Base-by-base conservation (phyloP, 2,888 invertebrate genomes). In the Oscheius onirici region DNA sequence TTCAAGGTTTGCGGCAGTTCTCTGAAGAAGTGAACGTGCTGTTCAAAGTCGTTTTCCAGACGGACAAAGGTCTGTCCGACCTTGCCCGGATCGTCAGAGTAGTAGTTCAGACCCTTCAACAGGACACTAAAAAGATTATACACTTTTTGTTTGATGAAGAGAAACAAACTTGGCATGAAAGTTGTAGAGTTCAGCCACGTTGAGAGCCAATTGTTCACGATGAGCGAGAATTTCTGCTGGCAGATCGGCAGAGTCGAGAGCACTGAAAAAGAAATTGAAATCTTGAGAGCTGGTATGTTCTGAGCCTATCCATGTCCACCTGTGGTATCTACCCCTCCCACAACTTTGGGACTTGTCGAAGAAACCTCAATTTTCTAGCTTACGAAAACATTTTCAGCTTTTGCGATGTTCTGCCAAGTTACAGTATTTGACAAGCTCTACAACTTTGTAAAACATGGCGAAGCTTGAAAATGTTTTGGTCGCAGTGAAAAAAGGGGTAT, bases 31-130 rank as follows among this genome's bases (percentile, higher is more conserved):
- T 92, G 92, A 58, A 94, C 94, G 89, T 95, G 95, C 87, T 94
- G 93, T 90, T 95, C 95, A 88, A 95, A 95, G 90, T 95, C 95
- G 65, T 95, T 91, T 90, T 95, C 95, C 54, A 87, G 77, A 20
- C 95, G 91, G 57, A 95, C 90, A 87, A 95, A 93, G 22, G 95
- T 94, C 87, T 93, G 93, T 2, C 95, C 95, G 74, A 95, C 91
- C 61, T 69, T 82, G 60, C 76, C 80, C 67, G 95, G 95, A 89
- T 95, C 93, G 83, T 93, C 92, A 26, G 93, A 93, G 89, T 95
- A 94, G 90, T 94, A 95, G 88, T 94, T 95, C 77, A 95, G 92
- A 74, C 95, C 95, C 89, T 95, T 95, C 87, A 95, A 92, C 51
- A 95, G 91, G 61, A 94, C 93, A 86, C 95, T 95, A 89, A 49